Evolutionary conservation across 2,797 vertebrate genomes (phyloP), one percentile per base, ranked within the genome.

Genomic region (Ataeniobius toweri): DNA sequence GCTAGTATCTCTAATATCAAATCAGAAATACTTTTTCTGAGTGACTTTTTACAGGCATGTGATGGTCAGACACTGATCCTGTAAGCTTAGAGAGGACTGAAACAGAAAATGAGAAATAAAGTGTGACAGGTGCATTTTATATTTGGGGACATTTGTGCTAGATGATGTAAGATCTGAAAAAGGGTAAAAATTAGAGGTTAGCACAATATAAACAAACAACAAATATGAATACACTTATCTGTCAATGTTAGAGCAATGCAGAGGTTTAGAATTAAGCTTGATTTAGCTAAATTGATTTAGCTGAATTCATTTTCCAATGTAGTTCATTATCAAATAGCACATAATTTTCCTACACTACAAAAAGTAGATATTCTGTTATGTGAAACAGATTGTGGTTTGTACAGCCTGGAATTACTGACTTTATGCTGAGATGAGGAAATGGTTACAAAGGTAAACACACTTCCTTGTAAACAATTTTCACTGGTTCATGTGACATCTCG

Each of bases 91-190:
- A 46, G 61, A 58, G 73, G 73, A n/a, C 59, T 58, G 6, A 10
- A 81, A 75, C 39, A 78, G 56, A 63, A 85, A 85, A 75, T 65
- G 53, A 75, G 3, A 86, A 74, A 73, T 6, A 59, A 56, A 55
- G 44, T 56, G 14, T 53, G 9, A 31, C 70, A 31, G 31, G 9
- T 6, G 4, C 12, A 44, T 0, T 28, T 22, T 70, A 55, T 68
- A 77, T 75, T 53, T 76, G 68, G 46, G 22, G 63, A 39, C 20
- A 48, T 14, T 6, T 16, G 56, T 0, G 13, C 48, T 50, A 63
- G 44, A 28, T 10, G 22, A 6, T 20, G 39, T 51, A 63, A 20
- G 72, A 44, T 26, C 31, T 53, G 39, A 78, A 74, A 63, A 53
- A 24, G 8, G 4, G 8, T 41, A 20, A 36, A 39, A 44, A 44